Conservation (phyloP, 2,888 invertebrate species). For the Phytoseiulus persimilis region DNA sequence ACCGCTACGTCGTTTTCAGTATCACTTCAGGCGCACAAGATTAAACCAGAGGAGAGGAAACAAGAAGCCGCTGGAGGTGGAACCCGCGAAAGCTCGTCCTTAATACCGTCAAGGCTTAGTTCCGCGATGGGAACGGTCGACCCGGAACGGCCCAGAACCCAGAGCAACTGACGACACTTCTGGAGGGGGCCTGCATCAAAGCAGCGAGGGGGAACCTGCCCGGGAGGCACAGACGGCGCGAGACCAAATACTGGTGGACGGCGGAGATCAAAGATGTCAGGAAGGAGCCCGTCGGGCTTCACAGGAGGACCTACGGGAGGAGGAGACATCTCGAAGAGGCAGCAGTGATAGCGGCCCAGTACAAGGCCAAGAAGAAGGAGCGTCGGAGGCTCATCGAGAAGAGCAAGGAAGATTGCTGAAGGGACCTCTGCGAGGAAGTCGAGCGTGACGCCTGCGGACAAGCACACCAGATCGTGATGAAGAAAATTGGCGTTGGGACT, state of each 20-base stretch:
- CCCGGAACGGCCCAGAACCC: neutral
- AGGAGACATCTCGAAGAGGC: neutral
- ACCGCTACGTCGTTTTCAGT: neutral
- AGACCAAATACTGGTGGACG: constrained; percentile 20
- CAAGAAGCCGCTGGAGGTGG: neutral
- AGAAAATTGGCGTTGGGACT: neutral
- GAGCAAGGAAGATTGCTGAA: neutral
- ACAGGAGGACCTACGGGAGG: neutral
- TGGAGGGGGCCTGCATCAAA: neutral
- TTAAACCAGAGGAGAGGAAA: neutral
- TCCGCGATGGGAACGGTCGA: neutral
- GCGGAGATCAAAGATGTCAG: neutral
- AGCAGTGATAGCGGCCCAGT: neutral
- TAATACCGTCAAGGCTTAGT: neutral
- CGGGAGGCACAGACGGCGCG: neutral
- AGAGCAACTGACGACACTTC: neutral
- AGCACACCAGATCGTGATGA: neutral
- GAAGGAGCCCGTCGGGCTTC: neutral
- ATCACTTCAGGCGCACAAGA: neutral
- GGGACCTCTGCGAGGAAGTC: neutral
- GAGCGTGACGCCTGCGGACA: neutral
- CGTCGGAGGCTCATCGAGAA: neutral
- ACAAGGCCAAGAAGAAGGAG: neutral
- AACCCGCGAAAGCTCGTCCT: neutral
- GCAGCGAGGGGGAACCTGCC: neutral